Percentiles rank a stretch among this genome's conserved stretches.
Evolutionary conservation across 2,888 invertebrate genomes (phyloP).

Genomic region (Drosophila prostipennis): DNA sequence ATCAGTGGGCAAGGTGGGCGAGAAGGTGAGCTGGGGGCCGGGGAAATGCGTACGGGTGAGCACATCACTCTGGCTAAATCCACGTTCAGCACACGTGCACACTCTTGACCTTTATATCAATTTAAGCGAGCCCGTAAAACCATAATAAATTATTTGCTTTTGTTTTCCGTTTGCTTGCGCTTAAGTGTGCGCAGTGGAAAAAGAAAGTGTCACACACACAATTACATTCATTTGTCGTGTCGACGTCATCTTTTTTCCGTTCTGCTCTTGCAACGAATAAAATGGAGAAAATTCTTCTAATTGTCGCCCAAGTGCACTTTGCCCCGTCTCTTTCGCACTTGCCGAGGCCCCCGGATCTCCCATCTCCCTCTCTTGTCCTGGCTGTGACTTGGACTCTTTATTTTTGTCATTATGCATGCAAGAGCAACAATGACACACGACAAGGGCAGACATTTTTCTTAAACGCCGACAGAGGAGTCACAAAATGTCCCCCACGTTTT

Average conservation of each 20-base stretch:
- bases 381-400: background rate
- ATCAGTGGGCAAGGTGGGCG: slow-evolving; percentile 23
- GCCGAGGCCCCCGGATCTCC: background rate
- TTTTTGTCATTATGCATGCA: slow-evolving; percentile 67
- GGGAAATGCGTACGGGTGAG: background rate
- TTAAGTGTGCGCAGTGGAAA: slow-evolving; percentile 14
- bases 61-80: slow-evolving; percentile 17
- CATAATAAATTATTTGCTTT: slow-evolving; percentile 62
- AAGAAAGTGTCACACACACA: slow-evolving; percentile 65
- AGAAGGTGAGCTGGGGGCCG: background rate
- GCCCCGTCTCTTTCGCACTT: background rate
- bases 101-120: slow-evolving; percentile 73
- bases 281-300: slow-evolving; percentile 61
- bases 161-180: slow-evolving; percentile 25
- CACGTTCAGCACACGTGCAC: slow-evolving; percentile 23
- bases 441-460: slow-evolving; percentile 67
- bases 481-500: background rate
- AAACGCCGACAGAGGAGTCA: slow-evolving; percentile 39
- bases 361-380: background rate
- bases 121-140: slow-evolving; percentile 61
- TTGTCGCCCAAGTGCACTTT: slow-evolving; percentile 68
- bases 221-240: slow-evolving; percentile 62
- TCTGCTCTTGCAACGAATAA: slow-evolving; percentile 26
- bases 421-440: slow-evolving; percentile 58
- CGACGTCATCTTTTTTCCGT: slow-evolving; percentile 13